Evolutionary conservation across 2,797 vertebrate genomes (phyloP), one percentile per base, ranked within the genome.

Genomic region (Lophius americanus): DNA sequence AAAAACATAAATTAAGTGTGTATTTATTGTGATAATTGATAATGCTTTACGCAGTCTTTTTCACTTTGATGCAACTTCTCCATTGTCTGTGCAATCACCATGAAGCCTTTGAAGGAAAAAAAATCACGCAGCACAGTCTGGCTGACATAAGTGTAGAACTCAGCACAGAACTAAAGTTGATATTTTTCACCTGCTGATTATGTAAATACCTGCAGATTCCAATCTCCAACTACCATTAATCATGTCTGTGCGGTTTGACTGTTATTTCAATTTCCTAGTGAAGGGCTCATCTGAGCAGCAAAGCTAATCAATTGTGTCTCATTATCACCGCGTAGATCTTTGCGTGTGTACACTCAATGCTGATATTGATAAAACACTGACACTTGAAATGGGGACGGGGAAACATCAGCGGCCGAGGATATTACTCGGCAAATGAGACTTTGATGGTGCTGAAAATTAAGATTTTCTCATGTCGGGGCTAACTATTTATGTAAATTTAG

Each of bases 271-370:
- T 88, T 92, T 89, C 86, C 80, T 83, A 63, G 69, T 73, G 82
- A 86, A 75, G 73, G 71, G 50, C 63, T 86, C 70, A 72, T 89
- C 90, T 89, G 81, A 80, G 83, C 75, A 78, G 82, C 84, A 85
- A 86, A 85, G 83, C 84, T 86, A 90, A 92, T 94, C 90, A 92
- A 91, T 92, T 76, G 87, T 61, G 73, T 68, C 84, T 92, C 89
- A 91, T 92, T 92, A 93, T 89, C 82, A 11, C 66, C 10, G 65
- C 82, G 84, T 75, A 77, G 83, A 91, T 92, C 86, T 88, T 52
- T 74, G 60, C 76, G 51, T 61, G 76, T 70, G 78, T 78, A 72
- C 69, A 67, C 61, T 82, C 59, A 7, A 62, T 71, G 53, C 14
- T 55, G 64, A 71, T 88, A 88, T 88, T 78, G 88, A 86, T 2